phyloP scores from a whole-genome alignment of 2,888 invertebrate species.

The Tinea trinotella region DNA sequence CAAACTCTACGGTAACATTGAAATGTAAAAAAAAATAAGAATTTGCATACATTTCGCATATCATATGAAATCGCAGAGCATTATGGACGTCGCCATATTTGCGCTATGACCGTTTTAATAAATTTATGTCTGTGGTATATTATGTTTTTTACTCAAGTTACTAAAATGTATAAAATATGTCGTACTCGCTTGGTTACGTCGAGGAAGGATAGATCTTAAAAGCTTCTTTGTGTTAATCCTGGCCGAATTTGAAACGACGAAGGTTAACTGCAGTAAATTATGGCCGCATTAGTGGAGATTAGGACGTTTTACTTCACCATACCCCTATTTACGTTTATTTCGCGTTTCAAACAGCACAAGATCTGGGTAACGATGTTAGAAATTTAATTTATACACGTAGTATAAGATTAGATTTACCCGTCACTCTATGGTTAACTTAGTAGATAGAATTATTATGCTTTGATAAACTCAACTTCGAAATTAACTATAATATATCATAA shows the following conservation, averaged over 20 bases:
- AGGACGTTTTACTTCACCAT: conserved; percentile 13
- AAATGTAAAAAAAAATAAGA: neutral
- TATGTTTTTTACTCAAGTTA: neutral
- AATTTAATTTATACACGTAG: no score
- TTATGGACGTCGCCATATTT: conserved; percentile 1
- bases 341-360: neutral
- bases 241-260: conserved; percentile 18
- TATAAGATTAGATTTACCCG: no score
- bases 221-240: conserved; percentile 21
- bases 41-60: neutral
- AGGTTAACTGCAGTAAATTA: conserved; percentile 20
- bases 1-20: no score
- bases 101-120: conserved; percentile 9
- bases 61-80: neutral
- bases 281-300: conserved; percentile 17
- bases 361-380: neutral
- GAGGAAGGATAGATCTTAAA: conserved; percentile 19
- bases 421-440: no score
- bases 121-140: conserved; percentile 6
- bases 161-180: conserved; percentile 8
- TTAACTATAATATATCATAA: no score
- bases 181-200: neutral
- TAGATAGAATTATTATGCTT: no score
- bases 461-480: no score
- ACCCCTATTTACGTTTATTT: conserved; percentile 12